Evolutionary conservation across 2,888 invertebrate species (phyloP), one percentile per base, ranked within the genome.

Genomic region (Amaurobius ferox): DNA sequence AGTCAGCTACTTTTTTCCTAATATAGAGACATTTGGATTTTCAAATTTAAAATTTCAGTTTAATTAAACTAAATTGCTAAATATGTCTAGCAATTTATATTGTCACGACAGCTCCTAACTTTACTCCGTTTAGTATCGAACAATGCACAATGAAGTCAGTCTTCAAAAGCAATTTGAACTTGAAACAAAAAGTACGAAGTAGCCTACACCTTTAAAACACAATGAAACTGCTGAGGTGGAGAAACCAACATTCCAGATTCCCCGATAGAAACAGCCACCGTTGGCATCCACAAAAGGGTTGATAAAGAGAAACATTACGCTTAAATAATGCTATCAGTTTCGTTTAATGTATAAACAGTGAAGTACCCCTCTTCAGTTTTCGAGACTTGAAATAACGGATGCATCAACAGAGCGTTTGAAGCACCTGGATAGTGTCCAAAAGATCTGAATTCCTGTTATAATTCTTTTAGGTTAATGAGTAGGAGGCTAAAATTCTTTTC

Each of bases 391-490:
- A 70, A 70, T 68, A 61, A 28, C 13, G 19, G 2, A 23, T 23
- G 2, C 23, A 23, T 7, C 44, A 44, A 44, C 44, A 44, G 23
- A 55, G 55, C 23, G 11, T 55, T 55, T 44, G 1, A 32, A 48
- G 67, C 26, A 32, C 16, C 72, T 85, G 83, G 83, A 30, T 39
- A 23, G 9, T n/a, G 6, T 72, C 83, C 83, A 85, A 72, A n/a
- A 85, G 71, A 28, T 39, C 81, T 44, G 77, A 72, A 85, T 85
- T 66, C 81, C 68, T 70, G 61, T 48, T 76, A 62, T 40, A 76
- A 61, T 66, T 71, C 70, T 77, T 77, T 85, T 29, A 23, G 44
- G 72, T 77, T 85, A 85, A 85, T 85, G 83, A 85, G 67, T 55
- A 61, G 76, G 70, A 68, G 61, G 72, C 72, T 40, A 40, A 40